phyloP scores from a whole-genome alignment of 2,797 vertebrate species.

The Sebastes baramenuke region DNA sequence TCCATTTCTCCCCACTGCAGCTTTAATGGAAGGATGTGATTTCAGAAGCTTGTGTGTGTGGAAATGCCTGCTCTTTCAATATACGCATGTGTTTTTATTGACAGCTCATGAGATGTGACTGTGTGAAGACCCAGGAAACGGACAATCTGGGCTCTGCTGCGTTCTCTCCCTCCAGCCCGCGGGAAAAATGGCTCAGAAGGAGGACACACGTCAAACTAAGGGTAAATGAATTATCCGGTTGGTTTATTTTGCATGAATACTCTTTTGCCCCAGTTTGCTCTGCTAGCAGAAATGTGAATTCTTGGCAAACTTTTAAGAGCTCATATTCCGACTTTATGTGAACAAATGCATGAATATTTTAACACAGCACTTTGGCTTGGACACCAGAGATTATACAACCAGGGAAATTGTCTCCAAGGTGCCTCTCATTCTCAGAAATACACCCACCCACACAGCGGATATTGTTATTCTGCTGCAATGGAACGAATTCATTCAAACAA shows the following conservation, averaged over 20 bases:
- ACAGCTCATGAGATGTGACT: constrained; percentile 95
- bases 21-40: not conserved
- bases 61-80: not conserved
- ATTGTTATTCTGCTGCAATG: not conserved
- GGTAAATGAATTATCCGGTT: constrained; percentile 72
- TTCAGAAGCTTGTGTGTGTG: not conserved
- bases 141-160: constrained; percentile 83
- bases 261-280: not conserved
- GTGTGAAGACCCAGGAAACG: constrained; percentile 85
- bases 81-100: constrained; percentile 19
- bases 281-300: not conserved
- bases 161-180: constrained; percentile 88
- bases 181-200: constrained; percentile 96
- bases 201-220: constrained; percentile 97
- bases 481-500: constrained; percentile 16
- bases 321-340: not conserved
- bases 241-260: not conserved
- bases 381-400: constrained; percentile 4
- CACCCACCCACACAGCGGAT: constrained; percentile 1
- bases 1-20: too few species aligned
- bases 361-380: not conserved
- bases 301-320: not conserved
- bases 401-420: not conserved
- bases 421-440: constrained; percentile 4
- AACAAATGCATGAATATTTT: constrained; percentile 18